Evolutionary conservation across 2,113 vertebrate genomes (phyloP).

Genomic region (Isurus oxyrinchus): DNA sequence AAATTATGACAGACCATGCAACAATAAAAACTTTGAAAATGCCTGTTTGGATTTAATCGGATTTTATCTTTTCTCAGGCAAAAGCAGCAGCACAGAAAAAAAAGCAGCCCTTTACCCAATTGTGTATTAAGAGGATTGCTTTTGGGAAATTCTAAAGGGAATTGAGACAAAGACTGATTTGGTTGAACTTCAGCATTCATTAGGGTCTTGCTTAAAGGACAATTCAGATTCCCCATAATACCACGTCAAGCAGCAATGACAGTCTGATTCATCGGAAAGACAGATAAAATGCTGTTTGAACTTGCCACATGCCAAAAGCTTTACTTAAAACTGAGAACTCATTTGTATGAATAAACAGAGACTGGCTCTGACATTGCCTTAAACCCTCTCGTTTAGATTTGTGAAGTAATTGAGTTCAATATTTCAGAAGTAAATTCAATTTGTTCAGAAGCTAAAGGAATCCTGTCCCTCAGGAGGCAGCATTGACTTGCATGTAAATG

Average conservation of each 20-base stretch:
- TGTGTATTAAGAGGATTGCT: not conserved
- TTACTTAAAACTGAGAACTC: conserved; percentile 29
- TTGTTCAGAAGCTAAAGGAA: conserved; percentile 13
- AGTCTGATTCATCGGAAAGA: not conserved
- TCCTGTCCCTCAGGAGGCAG: not conserved
- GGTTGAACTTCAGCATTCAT: conserved; percentile 24
- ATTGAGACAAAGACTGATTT: not conserved
- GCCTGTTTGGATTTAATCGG: not conserved
- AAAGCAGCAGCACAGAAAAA: not conserved
- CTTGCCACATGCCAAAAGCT: conserved; percentile 2
- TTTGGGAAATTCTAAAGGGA: not conserved
- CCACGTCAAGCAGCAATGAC: not conserved
- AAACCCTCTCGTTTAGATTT: conserved; percentile 19
- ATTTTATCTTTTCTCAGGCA: not conserved
- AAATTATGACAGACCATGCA: not conserved
- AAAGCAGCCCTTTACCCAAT: not conserved
- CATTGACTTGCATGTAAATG: conserved; percentile 18
- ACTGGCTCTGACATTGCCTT: conserved; percentile 18
- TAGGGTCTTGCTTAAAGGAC: not conserved
- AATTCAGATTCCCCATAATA: not conserved
- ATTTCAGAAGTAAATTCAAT: conserved; percentile 34
- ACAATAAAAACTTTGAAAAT: not conserved
- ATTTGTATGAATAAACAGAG: conserved; percentile 32
- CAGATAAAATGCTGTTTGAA: not conserved
- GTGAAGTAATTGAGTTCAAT: conserved; percentile 33